Percentiles rank a stretch among this genome's conserved stretches.
Evolutionary conservation across 2,888 invertebrate genomes (phyloP).

Genomic region (Micoletzkya japonica): DNA sequence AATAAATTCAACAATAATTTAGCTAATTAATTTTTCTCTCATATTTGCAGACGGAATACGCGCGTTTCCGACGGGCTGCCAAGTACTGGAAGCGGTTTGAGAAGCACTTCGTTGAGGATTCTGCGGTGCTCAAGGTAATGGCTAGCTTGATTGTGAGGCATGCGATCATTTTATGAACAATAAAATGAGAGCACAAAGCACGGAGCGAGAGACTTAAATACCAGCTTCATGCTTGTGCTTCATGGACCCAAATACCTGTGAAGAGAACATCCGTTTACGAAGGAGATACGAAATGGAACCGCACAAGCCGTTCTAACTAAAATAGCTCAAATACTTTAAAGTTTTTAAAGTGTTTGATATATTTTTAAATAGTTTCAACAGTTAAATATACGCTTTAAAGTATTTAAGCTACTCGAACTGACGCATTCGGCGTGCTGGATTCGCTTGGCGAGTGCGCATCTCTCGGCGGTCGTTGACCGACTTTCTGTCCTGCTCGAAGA

Average conservation of each 20-base stretch:
- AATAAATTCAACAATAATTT: too few relatives aligned
- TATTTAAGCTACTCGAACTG: conserved; percentile 44
- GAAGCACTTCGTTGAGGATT: conserved; percentile 36
- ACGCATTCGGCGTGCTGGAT: conserved; percentile 52
- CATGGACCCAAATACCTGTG: background rate
- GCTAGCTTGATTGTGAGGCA: too few relatives aligned
- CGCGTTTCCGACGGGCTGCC: conserved; percentile 36
- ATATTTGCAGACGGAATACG: conserved; percentile 26
- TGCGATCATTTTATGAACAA: too few relatives aligned
- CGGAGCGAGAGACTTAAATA: too few relatives aligned
- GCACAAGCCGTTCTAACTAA: too few relatives aligned
- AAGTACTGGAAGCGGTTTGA: conserved; percentile 43
- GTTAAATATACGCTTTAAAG: background rate
- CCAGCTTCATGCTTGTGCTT: background rate
- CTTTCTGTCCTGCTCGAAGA: conserved; percentile 16
- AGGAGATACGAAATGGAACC: too few relatives aligned
- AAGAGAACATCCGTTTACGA: too few relatives aligned
- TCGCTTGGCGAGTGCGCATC: conserved; percentile 31
- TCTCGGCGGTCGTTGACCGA: conserved; percentile 30
- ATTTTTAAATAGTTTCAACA: background rate
- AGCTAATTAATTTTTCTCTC: too few relatives aligned
- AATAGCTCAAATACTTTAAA: too few relatives aligned
- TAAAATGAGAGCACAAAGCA: too few relatives aligned
- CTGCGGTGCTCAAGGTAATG: conserved; percentile 33
- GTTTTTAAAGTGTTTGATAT: too few relatives aligned